phyloP scores from a whole-genome alignment of 2,797 vertebrate species.

The Prionace glauca region DNA sequence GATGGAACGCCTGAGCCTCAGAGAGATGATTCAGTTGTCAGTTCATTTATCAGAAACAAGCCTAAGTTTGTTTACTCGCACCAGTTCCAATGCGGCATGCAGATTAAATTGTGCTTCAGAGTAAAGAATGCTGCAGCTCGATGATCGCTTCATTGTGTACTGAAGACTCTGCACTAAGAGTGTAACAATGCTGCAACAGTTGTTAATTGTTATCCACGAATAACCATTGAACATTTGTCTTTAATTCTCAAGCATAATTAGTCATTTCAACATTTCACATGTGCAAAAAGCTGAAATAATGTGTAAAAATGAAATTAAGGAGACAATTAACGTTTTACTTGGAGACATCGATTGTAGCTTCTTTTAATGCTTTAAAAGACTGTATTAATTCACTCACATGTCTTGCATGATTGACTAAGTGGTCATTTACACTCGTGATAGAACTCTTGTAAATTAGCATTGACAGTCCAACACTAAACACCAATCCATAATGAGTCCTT shows the following conservation, averaged over 20 bases:
- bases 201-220: constrained; percentile 15
- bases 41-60: constrained; percentile 38
- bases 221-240: constrained; percentile 17
- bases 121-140: not conserved
- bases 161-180: not conserved
- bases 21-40: constrained; percentile 29
- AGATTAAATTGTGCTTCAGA: constrained; percentile 35
- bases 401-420: not conserved
- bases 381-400: not conserved
- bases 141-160: constrained; percentile 9
- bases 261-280: constrained; percentile 20
- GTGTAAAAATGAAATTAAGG: constrained; percentile 9
- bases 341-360: not conserved
- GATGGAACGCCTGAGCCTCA: not conserved
- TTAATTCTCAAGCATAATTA: not conserved
- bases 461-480: not conserved
- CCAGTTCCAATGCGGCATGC: not conserved
- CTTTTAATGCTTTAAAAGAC: not conserved
- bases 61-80: constrained; percentile 20
- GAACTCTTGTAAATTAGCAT: not conserved
- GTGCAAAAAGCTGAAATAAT: constrained; percentile 29
- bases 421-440: not conserved
- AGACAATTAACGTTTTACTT: not conserved
- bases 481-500: not conserved
- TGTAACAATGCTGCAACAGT: not conserved